phyloP scores from a whole-genome alignment of 1,140 invertebrate genomes.

The Thalassaphorura encarpata region DNA sequence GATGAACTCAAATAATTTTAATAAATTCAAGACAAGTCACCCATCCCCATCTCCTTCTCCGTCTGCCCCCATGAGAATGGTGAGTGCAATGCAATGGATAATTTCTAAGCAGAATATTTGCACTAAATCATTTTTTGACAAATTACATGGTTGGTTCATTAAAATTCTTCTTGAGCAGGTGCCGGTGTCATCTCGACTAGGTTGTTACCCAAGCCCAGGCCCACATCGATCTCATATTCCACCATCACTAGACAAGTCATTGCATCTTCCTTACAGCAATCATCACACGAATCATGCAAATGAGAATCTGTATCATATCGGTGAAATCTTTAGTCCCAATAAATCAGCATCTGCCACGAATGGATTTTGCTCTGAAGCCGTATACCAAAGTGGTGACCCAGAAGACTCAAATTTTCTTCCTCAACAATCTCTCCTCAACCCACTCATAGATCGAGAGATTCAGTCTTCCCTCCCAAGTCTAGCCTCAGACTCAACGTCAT shows the following conservation, averaged over 20 bases:
- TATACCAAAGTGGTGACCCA: constrained; percentile 42
- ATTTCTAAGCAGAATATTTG: neutral
- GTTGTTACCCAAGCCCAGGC: constrained; percentile 28
- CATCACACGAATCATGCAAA: constrained; percentile 31
- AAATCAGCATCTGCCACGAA: constrained; percentile 27
- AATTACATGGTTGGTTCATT: neutral
- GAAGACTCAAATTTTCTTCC: constrained; percentile 30
- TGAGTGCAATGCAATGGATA: constrained; percentile 7
- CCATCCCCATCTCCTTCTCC: constrained; percentile 31
- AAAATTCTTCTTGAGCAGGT: constrained; percentile 14
- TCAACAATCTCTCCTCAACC: constrained; percentile 26
- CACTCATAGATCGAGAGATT: constrained; percentile 41
- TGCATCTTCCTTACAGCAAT: constrained; percentile 26
- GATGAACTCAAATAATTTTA: constrained; percentile 32
- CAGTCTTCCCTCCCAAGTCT: constrained; percentile 44
- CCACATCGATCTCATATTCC: constrained; percentile 29
- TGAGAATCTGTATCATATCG: constrained; percentile 39
- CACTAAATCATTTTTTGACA: neutral
- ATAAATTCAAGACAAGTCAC: constrained; percentile 31
- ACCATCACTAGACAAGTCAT: constrained; percentile 17
- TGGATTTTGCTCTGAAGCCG: constrained; percentile 34
- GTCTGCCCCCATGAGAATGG: constrained; percentile 32
- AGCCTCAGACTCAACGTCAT: constrained; percentile 33
- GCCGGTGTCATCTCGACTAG: constrained; percentile 27
- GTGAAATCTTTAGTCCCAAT: constrained; percentile 39